Evolutionary conservation across 1,140 invertebrate species (phyloP).

Genomic region (Drosophila mojavensis): DNA sequence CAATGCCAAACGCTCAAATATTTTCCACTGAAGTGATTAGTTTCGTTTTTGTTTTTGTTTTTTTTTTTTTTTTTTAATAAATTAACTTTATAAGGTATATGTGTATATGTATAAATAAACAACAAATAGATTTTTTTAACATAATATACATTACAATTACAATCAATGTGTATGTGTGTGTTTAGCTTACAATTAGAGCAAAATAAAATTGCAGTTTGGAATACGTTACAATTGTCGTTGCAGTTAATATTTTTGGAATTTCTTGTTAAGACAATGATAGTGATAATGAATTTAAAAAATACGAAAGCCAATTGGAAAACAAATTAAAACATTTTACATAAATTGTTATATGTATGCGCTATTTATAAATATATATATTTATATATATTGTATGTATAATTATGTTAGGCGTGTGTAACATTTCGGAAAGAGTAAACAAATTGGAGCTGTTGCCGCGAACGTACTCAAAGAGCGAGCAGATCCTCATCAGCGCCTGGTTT

Average conservation of each 20-base stretch:
- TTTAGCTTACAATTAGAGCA: slow-evolving; percentile 69
- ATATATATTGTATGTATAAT: slow-evolving; percentile 44
- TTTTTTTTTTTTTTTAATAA: slow-evolving; percentile 69
- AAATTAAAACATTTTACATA: slow-evolving; percentile 65
- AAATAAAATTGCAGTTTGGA: slow-evolving; percentile 70
- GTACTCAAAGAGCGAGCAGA: slow-evolving; percentile 76
- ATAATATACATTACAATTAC: slow-evolving; percentile 78
- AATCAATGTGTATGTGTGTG: slow-evolving; percentile 60
- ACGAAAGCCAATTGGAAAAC: slow-evolving; percentile 25
- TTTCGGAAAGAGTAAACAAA: slow-evolving; percentile 72
- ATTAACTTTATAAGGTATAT: slow-evolving; percentile 72
- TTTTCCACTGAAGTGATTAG: slow-evolving; percentile 42
- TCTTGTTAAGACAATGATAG: slow-evolving; percentile 21
- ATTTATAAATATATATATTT: slow-evolving; percentile 63
- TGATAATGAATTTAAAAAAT: slow-evolving; percentile 5
- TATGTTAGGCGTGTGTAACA: slow-evolving; percentile 72
- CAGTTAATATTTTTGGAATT: slow-evolving; percentile 36
- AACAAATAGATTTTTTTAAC: slow-evolving; percentile 76
- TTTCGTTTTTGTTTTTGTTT: slow-evolving; percentile 26
- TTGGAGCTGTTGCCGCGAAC: slow-evolving; percentile 30
- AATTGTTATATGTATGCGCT: slow-evolving; percentile 61
- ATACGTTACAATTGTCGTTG: slow-evolving; percentile 73
- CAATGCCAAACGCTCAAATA: neutral
- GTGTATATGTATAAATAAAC: slow-evolving; percentile 78
- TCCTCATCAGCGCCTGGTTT: slow-evolving; percentile 76